Evolutionary conservation across 2,797 vertebrate genomes (phyloP).

Genomic region (Aphelocoma californica): DNA sequence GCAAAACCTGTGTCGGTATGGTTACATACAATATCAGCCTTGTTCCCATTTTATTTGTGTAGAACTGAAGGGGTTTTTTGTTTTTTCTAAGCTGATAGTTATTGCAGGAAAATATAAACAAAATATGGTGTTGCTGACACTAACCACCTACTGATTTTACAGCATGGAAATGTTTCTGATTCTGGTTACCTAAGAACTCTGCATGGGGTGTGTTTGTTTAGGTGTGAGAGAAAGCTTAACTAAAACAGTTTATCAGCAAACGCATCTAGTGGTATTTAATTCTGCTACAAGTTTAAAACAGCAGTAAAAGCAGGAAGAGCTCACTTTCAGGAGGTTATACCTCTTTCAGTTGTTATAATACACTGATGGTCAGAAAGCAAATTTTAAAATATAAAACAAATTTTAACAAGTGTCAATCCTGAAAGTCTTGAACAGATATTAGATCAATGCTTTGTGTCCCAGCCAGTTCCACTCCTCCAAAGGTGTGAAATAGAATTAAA

Average conservation of each 20-base stretch:
- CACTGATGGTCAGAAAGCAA: not conserved
- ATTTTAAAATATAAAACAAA: not conserved
- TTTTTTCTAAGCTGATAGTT: not conserved
- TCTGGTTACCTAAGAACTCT: not conserved
- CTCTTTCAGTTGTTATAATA: not conserved
- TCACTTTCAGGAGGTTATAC: not conserved
- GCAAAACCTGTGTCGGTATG: not conserved
- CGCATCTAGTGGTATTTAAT: not conserved
- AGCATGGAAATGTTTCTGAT: not conserved
- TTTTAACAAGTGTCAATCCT: not conserved
- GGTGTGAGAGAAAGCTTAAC: not conserved
- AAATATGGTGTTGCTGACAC: not conserved
- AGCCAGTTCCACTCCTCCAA: not conserved
- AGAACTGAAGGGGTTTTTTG: not conserved
- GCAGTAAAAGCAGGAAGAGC: not conserved
- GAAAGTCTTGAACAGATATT: not conserved
- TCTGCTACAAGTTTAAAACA: not conserved
- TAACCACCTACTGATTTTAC: not conserved
- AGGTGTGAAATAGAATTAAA: not conserved
- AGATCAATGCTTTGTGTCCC: not conserved
- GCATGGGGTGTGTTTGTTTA: not conserved
- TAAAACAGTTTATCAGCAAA: not conserved
- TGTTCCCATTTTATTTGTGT: not conserved
- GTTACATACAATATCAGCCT: not conserved
- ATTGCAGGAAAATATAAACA: not conserved